Conservation (phyloP, 2,888 invertebrate genomes). For the Andrena bicolor region DNA sequence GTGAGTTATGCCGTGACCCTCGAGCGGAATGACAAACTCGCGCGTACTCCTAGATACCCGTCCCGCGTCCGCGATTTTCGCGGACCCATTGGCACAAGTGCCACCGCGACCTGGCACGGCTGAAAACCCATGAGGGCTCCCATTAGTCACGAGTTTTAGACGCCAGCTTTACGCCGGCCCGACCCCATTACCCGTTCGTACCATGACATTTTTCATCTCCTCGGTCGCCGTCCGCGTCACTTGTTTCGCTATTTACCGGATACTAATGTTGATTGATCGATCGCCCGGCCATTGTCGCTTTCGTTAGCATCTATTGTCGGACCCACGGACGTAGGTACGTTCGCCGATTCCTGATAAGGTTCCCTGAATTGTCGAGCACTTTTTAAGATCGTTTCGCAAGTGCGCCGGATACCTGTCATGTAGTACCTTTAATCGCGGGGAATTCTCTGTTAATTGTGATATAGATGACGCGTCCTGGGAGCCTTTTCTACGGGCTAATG, state of each 20-base stretch:
- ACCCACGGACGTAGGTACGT: constrained; percentile 11
- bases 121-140: constrained; percentile 1
- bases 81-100: constrained; percentile 6
- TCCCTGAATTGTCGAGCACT: background rate
- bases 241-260: constrained; percentile 38
- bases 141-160: constrained; percentile 44
- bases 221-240: constrained; percentile 8
- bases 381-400: background rate
- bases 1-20: constrained; percentile 74
- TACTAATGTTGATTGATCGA: constrained; percentile 54
- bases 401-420: background rate
- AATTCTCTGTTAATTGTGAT: constrained; percentile 29
- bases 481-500: background rate
- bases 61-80: constrained; percentile 8
- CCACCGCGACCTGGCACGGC: background rate
- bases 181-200: constrained; percentile 2
- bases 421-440: background rate
- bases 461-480: background rate
- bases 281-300: constrained; percentile 25
- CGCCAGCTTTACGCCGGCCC: constrained; percentile 3
- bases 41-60: constrained; percentile 52
- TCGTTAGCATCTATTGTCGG: constrained; percentile 53
- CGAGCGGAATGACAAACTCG: constrained; percentile 65
- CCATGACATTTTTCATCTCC: background rate
- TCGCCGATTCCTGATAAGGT: constrained; percentile 31